Base-by-base conservation (phyloP, 1,140 invertebrate species). In the Halictus rubicundus region DNA sequence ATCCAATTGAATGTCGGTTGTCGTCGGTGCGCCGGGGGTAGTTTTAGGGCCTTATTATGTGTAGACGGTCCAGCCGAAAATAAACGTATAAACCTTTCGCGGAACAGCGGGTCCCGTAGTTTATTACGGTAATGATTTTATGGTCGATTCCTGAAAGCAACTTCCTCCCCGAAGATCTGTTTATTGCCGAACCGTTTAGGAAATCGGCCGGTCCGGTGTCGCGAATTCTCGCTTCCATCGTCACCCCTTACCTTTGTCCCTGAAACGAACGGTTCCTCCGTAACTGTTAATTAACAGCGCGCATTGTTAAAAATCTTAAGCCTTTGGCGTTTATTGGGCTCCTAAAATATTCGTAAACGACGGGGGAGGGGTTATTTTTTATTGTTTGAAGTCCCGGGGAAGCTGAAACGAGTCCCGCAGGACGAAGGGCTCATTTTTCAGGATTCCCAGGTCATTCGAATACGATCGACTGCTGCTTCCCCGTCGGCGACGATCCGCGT, bases 101-200 rank as follows among this genome's bases (percentile, higher is more conserved):
- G 5, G 32, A 32, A 32, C n/a, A n/a, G n/a, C n/a, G n/a, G 32
- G 32, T 46, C 49, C 65, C 52, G 59, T 32, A 66, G 68, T 88
- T 87, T 88, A 88, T 87, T 82, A 73, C 81, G 57, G 79, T 85
- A 82, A 88, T 88, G 78, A 86, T 80, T 81, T 84, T 82, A 86
- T 68, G 57, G 49, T 37, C n/a, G n/a, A 52, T 70, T 60, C 57
- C 57, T 0, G 10, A 60, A 79, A 63, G 46, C 49, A 46, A 14
- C 49, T n/a, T 32, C 59, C 39, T 37, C 69, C 25, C 42, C n/a
- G 12, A 66, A 57, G 32, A 65, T 54, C 5, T 21, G 19, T 68
- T 75, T 68, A 75, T 75, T 75, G 39, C 37, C 0, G 21, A 1
- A 10, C 27, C 2, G 39, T 42, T 66, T 42, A 7, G n/a, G 14